Evolutionary conservation across 2,888 invertebrate genomes (phyloP).

Genomic region (Heterodera filipjevi): DNA sequence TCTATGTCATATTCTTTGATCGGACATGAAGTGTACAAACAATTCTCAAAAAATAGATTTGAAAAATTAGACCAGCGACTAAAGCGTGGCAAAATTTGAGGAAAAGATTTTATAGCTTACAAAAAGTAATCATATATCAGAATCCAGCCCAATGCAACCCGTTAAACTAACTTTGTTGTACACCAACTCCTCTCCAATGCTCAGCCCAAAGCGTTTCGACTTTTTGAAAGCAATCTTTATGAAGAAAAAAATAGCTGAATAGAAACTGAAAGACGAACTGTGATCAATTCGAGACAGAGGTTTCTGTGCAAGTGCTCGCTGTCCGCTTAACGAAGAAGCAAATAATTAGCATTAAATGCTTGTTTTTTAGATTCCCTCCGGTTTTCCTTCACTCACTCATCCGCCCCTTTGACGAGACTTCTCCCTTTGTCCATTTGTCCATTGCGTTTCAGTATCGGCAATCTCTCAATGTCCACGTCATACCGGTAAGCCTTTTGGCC

Average conservation of each 20-base stretch:
- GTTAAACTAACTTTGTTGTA: slow-evolving; percentile 23
- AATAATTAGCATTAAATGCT: not conserved
- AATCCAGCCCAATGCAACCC: too few species aligned
- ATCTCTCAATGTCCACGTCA: slow-evolving; percentile 35
- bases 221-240: slow-evolving; percentile 27
- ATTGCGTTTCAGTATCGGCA: slow-evolving; percentile 24
- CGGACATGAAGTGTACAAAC: slow-evolving; percentile 33
- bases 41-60: not conserved
- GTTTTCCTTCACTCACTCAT: slow-evolving; percentile 30
- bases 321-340: slow-evolving; percentile 24
- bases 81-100: too few species aligned
- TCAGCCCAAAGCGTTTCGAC: slow-evolving; percentile 31
- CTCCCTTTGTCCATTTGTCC: slow-evolving; percentile 21
- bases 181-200: slow-evolving; percentile 26
- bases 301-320: slow-evolving; percentile 33
- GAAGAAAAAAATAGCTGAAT: too few species aligned
- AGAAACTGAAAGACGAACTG: not conserved
- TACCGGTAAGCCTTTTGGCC: slow-evolving; percentile 38
- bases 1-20: slow-evolving; percentile 8
- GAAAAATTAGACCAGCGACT: too few species aligned
- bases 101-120: too few species aligned
- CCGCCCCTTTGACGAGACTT: slow-evolving; percentile 34
- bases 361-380: not conserved
- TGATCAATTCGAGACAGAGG: slow-evolving; percentile 31
- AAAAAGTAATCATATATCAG: not conserved